Conservation (phyloP, 2,888 invertebrate genomes). For the Himalopsyche anomala region DNA sequence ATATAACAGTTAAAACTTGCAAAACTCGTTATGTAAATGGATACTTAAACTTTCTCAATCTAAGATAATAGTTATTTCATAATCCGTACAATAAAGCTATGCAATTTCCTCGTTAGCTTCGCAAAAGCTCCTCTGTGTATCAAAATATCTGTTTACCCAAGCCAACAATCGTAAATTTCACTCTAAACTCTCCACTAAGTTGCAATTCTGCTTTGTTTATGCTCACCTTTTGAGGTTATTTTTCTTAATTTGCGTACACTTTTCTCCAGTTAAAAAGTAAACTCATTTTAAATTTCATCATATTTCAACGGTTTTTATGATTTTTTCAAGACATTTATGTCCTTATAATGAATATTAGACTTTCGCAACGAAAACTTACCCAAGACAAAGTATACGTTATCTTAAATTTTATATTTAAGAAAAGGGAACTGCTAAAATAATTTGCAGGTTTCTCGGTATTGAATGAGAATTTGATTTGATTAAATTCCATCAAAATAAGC, state of each 20-base stretch:
- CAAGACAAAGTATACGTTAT: too few species aligned
- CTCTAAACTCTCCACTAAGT: conserved; percentile 17
- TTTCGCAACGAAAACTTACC: too few species aligned
- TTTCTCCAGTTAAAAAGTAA: background rate
- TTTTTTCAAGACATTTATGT: too few species aligned
- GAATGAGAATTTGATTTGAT: too few species aligned
- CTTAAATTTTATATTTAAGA: too few species aligned
- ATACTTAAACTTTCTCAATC: background rate
- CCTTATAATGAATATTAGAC: too few species aligned
- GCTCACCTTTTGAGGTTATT: conserved; percentile 31
- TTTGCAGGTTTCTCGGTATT: too few species aligned
- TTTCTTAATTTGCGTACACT: conserved; percentile 39
- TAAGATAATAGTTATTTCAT: conserved; percentile 13
- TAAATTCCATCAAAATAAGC: too few species aligned
- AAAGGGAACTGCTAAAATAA: too few species aligned
- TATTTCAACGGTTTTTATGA: too few species aligned
- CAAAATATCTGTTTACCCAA: conserved; percentile 24
- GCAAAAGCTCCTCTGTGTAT: conserved; percentile 42
- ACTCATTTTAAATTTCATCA: too few species aligned
- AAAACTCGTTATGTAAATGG: background rate
- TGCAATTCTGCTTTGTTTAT: conserved; percentile 36
- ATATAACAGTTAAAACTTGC: background rate
- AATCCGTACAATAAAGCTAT: conserved; percentile 20
- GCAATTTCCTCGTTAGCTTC: conserved; percentile 2
- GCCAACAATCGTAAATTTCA: conserved; percentile 35